Evolutionary conservation across 2,113 vertebrate species (phyloP).

Genomic region (Triplophysa dalaica): DNA sequence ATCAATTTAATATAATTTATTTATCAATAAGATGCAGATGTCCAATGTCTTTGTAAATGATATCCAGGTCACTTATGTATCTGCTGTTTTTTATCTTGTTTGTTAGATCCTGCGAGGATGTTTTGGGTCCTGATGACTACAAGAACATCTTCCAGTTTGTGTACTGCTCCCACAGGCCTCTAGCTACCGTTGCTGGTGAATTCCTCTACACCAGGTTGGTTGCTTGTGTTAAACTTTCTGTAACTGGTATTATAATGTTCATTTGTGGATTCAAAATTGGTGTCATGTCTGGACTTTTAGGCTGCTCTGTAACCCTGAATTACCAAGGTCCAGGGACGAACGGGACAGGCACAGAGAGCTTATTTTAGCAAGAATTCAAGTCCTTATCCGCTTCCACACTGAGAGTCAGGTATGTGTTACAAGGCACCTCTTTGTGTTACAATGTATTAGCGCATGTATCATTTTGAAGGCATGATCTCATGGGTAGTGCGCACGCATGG

Average conservation of each 20-base stretch:
- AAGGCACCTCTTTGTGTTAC: background rate
- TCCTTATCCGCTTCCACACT: slow-evolving; percentile 79
- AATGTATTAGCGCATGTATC: no score
- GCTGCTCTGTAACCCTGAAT: slow-evolving; percentile 66
- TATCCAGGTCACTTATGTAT: background rate
- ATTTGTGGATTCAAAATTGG: background rate
- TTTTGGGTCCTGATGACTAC: slow-evolving; percentile 77
- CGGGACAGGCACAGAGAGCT: slow-evolving; percentile 61
- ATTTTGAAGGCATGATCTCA: background rate
- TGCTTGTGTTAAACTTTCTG: background rate
- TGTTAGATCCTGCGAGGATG: slow-evolving; percentile 77
- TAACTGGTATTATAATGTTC: background rate
- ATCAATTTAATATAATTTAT: no score
- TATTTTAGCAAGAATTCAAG: slow-evolving; percentile 68
- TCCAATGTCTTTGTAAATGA: no score
- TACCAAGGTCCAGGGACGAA: slow-evolving; percentile 59
- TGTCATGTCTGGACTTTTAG: slow-evolving; percentile 66
- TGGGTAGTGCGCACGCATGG: background rate
- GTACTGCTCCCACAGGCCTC: slow-evolving; percentile 82
- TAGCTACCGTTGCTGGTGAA: slow-evolving; percentile 85
- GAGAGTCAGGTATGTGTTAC: slow-evolving; percentile 75
- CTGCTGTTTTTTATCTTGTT: slow-evolving; percentile 38
- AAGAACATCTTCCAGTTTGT: slow-evolving; percentile 81
- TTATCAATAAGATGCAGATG: no score
- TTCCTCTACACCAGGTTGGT: slow-evolving; percentile 78